These are phyloP conservation scores for Drosophila cognata DNA, from an alignment of 2,888 invertebrate genomes.

Conservation along the genomic window DNA sequence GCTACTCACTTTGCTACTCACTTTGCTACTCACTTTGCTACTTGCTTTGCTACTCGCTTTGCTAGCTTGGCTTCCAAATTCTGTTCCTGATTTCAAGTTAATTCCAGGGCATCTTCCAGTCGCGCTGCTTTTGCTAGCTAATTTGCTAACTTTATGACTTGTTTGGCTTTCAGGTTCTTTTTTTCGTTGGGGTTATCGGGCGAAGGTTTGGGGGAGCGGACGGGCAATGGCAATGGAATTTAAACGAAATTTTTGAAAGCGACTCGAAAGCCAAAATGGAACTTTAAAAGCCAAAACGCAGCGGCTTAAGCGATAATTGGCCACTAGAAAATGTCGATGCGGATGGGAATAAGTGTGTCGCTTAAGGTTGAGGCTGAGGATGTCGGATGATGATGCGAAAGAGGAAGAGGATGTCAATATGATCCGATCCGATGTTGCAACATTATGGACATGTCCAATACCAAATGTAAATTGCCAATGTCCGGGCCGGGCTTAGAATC, in stretches of 20 bases:
- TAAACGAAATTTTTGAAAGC: conserved; percentile 69
- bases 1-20: too few relatives aligned
- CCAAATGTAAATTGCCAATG: conserved; percentile 75
- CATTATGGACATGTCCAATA: conserved; percentile 47
- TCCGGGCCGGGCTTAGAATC: conserved; percentile 70
- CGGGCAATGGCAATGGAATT: conserved; percentile 76
- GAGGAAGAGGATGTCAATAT: conserved; percentile 9
- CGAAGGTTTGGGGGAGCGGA: conserved; percentile 22
- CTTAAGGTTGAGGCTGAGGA: not conserved
- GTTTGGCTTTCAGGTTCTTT: conserved; percentile 56
- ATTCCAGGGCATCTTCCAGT: conserved; percentile 36
- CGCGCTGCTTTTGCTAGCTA: not conserved
- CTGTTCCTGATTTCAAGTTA: too few relatives aligned
- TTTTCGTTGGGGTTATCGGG: conserved; percentile 17
- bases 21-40: too few relatives aligned
- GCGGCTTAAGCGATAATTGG: conserved; percentile 78
- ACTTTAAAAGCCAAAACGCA: conserved; percentile 63
- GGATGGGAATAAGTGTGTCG: conserved; percentile 48
- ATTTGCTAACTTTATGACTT: conserved; percentile 41
- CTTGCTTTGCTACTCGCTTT: too few relatives aligned
- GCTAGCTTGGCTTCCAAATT: not conserved
- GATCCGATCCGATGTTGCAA: conserved; percentile 27
- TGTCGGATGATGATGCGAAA: conserved; percentile 10
- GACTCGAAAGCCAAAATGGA: conserved; percentile 40
- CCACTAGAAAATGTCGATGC: conserved; percentile 70